Conservation (phyloP, 2,888 invertebrate species). For the Clunio marinus region DNA sequence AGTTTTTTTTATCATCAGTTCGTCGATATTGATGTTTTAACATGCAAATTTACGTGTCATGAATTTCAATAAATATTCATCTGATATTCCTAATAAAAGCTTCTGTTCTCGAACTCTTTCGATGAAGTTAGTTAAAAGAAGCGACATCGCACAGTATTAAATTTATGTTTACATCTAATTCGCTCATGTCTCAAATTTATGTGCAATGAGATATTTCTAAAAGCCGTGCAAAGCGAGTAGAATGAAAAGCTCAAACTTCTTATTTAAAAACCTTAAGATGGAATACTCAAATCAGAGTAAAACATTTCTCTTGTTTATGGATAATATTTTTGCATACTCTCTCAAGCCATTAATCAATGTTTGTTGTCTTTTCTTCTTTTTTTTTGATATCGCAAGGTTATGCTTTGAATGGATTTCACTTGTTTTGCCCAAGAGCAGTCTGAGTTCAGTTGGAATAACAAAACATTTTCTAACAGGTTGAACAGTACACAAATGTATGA, state of each 20-base stretch:
- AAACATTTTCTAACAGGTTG: constrained; percentile 18
- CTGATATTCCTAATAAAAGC: not conserved
- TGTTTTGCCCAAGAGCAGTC: not conserved
- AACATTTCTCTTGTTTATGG: no score
- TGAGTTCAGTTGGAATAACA: not conserved
- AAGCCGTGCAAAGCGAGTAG: not conserved
- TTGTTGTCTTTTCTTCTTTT: not conserved
- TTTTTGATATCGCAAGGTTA: no score
- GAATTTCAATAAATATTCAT: constrained; percentile 23
- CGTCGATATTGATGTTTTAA: constrained; percentile 21
- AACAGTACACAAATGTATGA: not conserved
- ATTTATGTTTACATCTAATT: constrained; percentile 3
- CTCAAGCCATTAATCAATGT: constrained; percentile 19
- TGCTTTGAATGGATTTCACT: not conserved
- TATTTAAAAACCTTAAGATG: not conserved
- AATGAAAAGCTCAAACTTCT: not conserved
- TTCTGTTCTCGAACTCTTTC: not conserved
- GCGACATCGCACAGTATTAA: not conserved
- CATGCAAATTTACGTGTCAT: constrained; percentile 30
- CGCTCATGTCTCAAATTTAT: constrained; percentile 3
- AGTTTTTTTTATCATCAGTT: not conserved
- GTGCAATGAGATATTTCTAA: constrained; percentile 3
- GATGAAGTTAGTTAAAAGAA: not conserved
- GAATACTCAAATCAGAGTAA: no score
- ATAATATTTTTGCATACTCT: no score